Evolutionary conservation across 2,888 invertebrate species (phyloP), one percentile per base, ranked within the genome.

Genomic region (Ellobium chinense): DNA sequence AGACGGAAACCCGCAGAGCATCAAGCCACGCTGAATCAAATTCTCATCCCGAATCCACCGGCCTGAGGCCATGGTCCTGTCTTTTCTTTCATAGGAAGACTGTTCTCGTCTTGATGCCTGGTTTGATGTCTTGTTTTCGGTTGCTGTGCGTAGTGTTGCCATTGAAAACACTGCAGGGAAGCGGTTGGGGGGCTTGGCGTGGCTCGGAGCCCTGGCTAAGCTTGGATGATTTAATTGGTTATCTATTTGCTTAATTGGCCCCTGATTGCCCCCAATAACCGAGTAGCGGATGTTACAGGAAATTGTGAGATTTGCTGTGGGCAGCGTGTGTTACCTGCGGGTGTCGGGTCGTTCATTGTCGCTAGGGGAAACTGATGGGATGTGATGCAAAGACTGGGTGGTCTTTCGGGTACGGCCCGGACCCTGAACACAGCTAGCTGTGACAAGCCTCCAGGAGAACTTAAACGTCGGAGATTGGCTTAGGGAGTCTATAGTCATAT

Each of bases 211-310:
- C 46, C 46, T 18, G 46, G 46, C 46, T 46, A 46, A 46, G 46
- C 46, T 46, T 46, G 46, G 12, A 63, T 24, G 29, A 18, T 63
- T 63, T 63, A 63, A 63, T 63, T 63, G 63, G 63, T 63, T 63
- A 63, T 63, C 63, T 63, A 63, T 63, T 63, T 24, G 31, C 63
- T 63, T 63, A 63, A 63, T 63, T 63, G 63, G 63, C 46, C 14
- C 14, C 46, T 14, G 46, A 46, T 46, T 46, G 46, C 63, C 63
- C 63, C 63, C 31, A 63, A 29, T 63, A 29, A 24, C 27, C 27
- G 29, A 18, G 63, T 63, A 63, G 29, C 63, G 63, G 63, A 29
- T 29, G 63, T 63, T 63, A 18, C 63, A 4, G 18, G 24, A 29
- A 29, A 24, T 31, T 63, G 29, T 27, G 27, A 18, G 29, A 12